Evolutionary conservation across 2,888 invertebrate genomes (phyloP).

Genomic region (Cerceris rybyensis): DNA sequence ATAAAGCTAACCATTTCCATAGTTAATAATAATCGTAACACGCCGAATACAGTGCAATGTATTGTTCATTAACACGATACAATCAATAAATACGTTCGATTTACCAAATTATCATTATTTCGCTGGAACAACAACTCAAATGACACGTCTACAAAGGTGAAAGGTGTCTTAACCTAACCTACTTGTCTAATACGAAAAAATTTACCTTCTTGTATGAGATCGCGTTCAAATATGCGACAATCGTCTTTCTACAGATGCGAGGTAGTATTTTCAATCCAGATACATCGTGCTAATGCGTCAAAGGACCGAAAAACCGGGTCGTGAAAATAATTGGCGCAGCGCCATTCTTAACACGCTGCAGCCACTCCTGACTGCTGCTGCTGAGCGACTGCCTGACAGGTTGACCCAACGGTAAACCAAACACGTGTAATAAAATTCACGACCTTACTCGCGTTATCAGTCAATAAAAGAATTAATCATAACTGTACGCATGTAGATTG

Average conservation of each 20-base stretch:
- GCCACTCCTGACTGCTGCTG: conserved; percentile 41
- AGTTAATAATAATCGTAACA: neutral
- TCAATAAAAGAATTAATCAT: neutral
- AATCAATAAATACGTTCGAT: neutral
- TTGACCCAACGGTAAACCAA: neutral
- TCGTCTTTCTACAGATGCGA: neutral
- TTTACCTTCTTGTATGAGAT: conserved; percentile 38
- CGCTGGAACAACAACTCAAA: conserved; percentile 34
- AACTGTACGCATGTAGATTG: neutral
- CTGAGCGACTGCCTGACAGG: conserved; percentile 25
- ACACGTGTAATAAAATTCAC: neutral
- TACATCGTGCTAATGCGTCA: conserved; percentile 60
- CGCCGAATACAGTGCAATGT: neutral
- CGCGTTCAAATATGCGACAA: neutral
- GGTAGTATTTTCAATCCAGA: conserved; percentile 33
- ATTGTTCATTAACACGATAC: neutral
- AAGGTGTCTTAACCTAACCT: conserved; percentile 50
- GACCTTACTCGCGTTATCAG: neutral
- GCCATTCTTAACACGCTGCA: conserved; percentile 72
- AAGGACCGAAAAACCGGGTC: conserved; percentile 41
- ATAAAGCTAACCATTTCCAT: neutral
- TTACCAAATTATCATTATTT: neutral
- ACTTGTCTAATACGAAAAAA: neutral
- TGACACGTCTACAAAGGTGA: conserved; percentile 71
- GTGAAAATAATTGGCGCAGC: conserved; percentile 55